Conservation (phyloP, 2,113 vertebrate genomes). For the Myrmecophaga tridactyla region DNA sequence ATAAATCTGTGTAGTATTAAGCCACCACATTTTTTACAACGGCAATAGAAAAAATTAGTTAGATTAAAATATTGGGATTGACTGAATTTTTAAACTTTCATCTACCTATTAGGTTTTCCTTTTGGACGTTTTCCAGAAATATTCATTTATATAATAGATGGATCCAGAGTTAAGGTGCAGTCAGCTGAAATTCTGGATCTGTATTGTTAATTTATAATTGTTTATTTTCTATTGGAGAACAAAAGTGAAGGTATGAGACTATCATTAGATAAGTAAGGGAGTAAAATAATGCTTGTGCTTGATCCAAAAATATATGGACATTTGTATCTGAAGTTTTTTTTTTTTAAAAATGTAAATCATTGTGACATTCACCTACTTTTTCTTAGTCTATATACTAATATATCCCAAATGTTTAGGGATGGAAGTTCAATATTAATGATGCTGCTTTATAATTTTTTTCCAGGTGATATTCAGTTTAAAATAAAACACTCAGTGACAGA, state of each 20-base stretch:
- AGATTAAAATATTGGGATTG: neutral
- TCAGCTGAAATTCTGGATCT: neutral
- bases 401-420: neutral
- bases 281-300: neutral
- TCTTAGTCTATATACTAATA: neutral
- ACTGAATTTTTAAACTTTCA: neutral
- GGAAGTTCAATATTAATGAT: conserved; percentile 21
- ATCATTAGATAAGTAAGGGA: neutral
- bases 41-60: neutral
- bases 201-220: neutral
- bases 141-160: neutral
- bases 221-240: neutral
- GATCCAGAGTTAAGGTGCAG: neutral
- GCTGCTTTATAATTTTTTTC: conserved; percentile 37
- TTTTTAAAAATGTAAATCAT: neutral
- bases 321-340: neutral
- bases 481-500: neutral
- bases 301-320: neutral
- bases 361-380: neutral
- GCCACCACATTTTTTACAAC: neutral
- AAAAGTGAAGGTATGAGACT: neutral
- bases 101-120: neutral
- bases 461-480: conserved; percentile 20
- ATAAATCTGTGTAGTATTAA: conserved; percentile 5
- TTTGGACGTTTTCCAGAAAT: conserved; percentile 11